Evolutionary conservation across 2,797 vertebrate genomes (phyloP).

Genomic region (Poeciliopsis gracilis): DNA sequence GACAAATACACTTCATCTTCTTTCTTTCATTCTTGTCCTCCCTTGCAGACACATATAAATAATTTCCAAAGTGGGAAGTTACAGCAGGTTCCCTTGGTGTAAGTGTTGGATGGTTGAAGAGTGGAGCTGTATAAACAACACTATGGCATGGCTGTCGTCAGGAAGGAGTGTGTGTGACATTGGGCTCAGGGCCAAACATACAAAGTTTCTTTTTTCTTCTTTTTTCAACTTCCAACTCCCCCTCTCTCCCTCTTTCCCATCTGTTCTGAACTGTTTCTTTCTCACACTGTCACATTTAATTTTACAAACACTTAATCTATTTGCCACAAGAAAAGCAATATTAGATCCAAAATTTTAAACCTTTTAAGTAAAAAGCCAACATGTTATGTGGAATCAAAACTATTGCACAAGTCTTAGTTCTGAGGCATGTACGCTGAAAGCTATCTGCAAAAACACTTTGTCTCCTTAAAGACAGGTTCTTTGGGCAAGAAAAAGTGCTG

Average conservation of each 20-base stretch:
- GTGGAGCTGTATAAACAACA: conserved; percentile 72
- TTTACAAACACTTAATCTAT: conserved; percentile 39
- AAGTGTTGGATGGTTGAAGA: conserved; percentile 46
- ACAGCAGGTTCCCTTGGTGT: conserved; percentile 33
- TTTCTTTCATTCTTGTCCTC: not conserved
- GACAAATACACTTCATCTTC: conserved; percentile 4
- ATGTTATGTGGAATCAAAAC: not conserved
- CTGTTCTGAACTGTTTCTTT: conserved; percentile 56
- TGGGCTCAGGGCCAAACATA: conserved; percentile 69
- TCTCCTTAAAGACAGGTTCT: not conserved
- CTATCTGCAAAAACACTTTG: not conserved
- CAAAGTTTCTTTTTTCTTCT: conserved; percentile 45
- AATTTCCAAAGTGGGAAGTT: conserved; percentile 49
- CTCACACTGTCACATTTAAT: conserved; percentile 56
- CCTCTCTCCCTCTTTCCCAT: conserved; percentile 61
- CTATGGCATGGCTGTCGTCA: conserved; percentile 78
- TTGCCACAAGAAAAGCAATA: conserved; percentile 4
- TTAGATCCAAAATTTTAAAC: conserved; percentile 9
- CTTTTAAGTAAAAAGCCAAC: not conserved
- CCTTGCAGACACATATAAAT: conserved; percentile 7
- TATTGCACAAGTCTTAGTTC: not conserved
- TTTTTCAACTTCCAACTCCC: conserved; percentile 58
- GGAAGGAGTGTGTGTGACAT: conserved; percentile 79
- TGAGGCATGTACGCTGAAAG: not conserved
- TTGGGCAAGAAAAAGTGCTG: not conserved